Evolutionary conservation across 2,888 invertebrate genomes (phyloP).

Genomic region (Camptogramma bilineatum): DNA sequence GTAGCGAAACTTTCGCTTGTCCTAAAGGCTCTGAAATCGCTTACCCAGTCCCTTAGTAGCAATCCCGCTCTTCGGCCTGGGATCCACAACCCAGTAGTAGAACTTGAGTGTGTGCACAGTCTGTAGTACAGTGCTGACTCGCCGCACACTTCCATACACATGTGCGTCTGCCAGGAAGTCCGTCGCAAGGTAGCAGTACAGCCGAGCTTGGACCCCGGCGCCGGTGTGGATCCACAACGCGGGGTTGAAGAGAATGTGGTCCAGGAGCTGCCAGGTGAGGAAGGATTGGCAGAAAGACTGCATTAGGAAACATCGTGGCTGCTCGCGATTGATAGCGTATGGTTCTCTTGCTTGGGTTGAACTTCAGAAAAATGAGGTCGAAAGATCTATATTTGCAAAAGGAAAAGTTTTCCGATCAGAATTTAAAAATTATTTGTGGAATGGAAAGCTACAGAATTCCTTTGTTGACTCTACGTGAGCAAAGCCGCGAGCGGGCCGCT

Average conservation of each 20-base stretch:
- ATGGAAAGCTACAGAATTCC: no score
- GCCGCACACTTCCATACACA: slow-evolving; percentile 97
- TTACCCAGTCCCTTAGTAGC: slow-evolving; percentile 97
- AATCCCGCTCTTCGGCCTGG: slow-evolving; percentile 97
- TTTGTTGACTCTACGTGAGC: no score
- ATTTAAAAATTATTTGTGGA: no score
- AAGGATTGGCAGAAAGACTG: slow-evolving; percentile 96
- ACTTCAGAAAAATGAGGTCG: no score
- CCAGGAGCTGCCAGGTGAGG: slow-evolving; percentile 97
- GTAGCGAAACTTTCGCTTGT: no score
- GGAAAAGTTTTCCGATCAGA: no score
- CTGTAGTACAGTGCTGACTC: slow-evolving; percentile 98
- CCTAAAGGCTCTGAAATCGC: no score
- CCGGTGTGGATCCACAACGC: slow-evolving; percentile 99
- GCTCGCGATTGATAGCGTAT: slow-evolving; percentile 79
- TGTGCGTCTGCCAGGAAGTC: slow-evolving; percentile 99
- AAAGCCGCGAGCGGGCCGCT: no score
- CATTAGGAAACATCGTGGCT: slow-evolving; percentile 86
- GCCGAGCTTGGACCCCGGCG: slow-evolving; percentile 96
- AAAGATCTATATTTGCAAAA: not conserved
- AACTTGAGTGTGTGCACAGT: slow-evolving; percentile 99
- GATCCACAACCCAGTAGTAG: slow-evolving; percentile 99
- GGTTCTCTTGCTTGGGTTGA: slow-evolving; percentile 71
- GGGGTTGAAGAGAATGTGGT: slow-evolving; percentile 99
- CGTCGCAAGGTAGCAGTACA: slow-evolving; percentile 99